phyloP scores from a whole-genome alignment of 2,113 vertebrate genomes.

The Halcyon senegalensis region DNA sequence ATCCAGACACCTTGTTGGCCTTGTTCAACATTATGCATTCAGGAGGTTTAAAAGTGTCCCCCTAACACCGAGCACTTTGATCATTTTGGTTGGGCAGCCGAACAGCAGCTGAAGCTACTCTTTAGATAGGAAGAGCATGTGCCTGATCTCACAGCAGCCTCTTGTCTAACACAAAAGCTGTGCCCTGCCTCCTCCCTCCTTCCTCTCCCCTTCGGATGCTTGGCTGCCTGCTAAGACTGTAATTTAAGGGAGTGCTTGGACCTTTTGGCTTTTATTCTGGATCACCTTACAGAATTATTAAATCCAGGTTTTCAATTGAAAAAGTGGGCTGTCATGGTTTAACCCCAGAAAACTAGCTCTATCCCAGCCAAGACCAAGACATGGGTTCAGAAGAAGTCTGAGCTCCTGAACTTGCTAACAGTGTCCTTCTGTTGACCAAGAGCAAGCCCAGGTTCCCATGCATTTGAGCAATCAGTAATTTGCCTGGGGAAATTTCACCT shows the following conservation, averaged over 20 bases:
- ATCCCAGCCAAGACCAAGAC: background rate
- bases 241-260: background rate
- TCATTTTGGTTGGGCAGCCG: background rate
- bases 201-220: background rate
- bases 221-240: background rate
- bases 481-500: background rate
- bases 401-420: background rate
- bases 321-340: background rate
- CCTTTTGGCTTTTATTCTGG: background rate
- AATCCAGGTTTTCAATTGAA: background rate
- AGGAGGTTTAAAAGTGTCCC: background rate
- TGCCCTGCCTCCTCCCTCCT: background rate
- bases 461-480: background rate
- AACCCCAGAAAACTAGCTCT: background rate
- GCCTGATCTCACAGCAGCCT: background rate
- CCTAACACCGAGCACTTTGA: background rate
- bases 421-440: fast-evolving
- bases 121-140: background rate
- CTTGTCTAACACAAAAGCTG: background rate
- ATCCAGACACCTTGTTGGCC: background rate
- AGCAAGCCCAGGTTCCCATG: background rate
- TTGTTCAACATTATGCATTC: background rate
- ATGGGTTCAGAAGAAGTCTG: background rate
- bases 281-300: background rate
- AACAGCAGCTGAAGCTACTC: background rate